Percentiles rank a stretch among this genome's conserved stretches.
phyloP scores from a whole-genome alignment of 2,797 vertebrate genomes.

The Siniperca undulata region DNA sequence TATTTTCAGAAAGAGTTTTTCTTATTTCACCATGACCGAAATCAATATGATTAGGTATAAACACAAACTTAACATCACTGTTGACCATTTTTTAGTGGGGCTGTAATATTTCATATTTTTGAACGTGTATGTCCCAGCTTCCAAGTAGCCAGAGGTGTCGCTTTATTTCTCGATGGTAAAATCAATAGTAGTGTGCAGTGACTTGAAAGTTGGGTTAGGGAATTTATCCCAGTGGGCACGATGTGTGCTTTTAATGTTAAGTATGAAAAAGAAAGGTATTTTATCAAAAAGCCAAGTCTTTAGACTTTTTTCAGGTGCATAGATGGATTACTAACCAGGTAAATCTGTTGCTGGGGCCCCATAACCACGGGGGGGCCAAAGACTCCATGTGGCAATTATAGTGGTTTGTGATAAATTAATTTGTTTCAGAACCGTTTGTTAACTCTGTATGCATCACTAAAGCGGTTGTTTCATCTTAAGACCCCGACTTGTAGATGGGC shows the following conservation, averaged over 20 bases:
- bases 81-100: not conserved
- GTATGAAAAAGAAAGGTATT: constrained; percentile 4
- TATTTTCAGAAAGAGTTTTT: not conserved
- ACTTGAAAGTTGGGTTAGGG: not conserved
- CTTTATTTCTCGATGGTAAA: constrained; percentile 2
- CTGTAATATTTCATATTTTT: not conserved
- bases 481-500: no score
- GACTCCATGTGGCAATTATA: not conserved
- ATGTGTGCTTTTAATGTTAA: constrained; percentile 3
- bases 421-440: not conserved
- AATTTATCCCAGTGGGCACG: not conserved
- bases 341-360: not conserved
- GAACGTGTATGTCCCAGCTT: not conserved
- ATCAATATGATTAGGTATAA: not conserved
- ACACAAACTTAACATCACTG: not conserved
- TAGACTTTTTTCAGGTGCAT: constrained; percentile 1
- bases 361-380: no score
- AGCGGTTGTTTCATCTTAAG: not conserved
- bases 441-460: not conserved
- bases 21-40: not conserved
- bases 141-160: not conserved
- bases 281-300: constrained; percentile 8
- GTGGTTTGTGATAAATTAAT: not conserved
- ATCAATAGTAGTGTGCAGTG: constrained; percentile 1
- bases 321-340: not conserved